Evolutionary conservation across 2,888 invertebrate species (phyloP), one percentile per base, ranked within the genome.

Genomic region (Pterostichus niger): DNA sequence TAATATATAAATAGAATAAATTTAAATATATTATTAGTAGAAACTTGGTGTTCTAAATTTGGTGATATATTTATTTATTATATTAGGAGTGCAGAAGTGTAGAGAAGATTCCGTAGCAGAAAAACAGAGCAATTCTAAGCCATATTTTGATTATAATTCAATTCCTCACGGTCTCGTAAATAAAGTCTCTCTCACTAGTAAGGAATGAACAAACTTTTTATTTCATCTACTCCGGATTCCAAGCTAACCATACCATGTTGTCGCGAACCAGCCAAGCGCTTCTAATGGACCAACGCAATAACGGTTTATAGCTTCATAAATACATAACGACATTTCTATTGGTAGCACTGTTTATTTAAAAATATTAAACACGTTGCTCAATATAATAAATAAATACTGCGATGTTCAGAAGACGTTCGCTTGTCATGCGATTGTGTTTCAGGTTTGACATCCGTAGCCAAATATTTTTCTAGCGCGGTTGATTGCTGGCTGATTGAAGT

Each of bases 281-380:
- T 78, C 78, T 59, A 78, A 78, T 78, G 59, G 78, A 56, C 59
- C 46, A 40, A 17, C n/a, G 78, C 78, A 44, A 79, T 79, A 79
- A 79, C 79, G 79, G 79, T 79, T 79, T 79, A 64, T 64, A 52
- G 64, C 79, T 64, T 52, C 68, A 68, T 79, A 79, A 79, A 79
- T 79, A 79, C 33, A 79, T 64, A 68, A 79, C 49, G 46, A 79
- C 79, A 79, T 79, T 49, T 79, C 46, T 49, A 64, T 79, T 79
- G 78, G 44, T n/a, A 77, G 52, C 78, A 46, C 24, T 78, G 59
- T 78, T 78, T 78, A 78, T 78, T 78, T 78, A 78, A 78, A 78
- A 78, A 78, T 73, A 73, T 49, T 49, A 49, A 49, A 73, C 40
- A 40, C 40, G 40, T 40, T 9, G 40, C 7, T 9, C 40, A 40